phyloP scores from a whole-genome alignment of 2,113 vertebrate species.

The Murina feae region DNA sequence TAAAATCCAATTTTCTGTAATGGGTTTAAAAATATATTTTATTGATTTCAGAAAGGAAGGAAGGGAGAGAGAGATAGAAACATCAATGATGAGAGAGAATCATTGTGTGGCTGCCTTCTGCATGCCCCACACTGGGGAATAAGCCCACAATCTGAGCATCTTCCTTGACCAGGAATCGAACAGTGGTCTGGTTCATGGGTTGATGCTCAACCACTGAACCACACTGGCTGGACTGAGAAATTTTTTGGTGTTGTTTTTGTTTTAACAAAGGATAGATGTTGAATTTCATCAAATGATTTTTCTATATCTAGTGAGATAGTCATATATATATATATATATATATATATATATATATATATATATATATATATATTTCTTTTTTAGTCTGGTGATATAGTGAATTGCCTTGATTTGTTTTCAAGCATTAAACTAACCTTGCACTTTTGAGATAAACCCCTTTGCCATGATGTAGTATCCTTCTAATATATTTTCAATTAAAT shows the following conservation, averaged over 20 bases:
- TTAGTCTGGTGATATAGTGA: neutral
- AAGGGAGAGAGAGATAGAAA: too few species aligned
- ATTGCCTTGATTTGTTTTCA: neutral
- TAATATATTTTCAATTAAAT: neutral
- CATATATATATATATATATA: neutral
- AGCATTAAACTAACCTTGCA: neutral
- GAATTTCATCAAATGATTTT: neutral
- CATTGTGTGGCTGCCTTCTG: too few species aligned
- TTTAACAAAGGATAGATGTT: neutral
- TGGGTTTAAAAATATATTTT: too few species aligned
- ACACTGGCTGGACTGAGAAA: too few species aligned
- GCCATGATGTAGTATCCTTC: neutral
- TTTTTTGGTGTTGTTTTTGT: neutral
- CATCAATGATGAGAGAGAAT: too few species aligned
- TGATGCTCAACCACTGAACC: too few species aligned
- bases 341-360: neutral
- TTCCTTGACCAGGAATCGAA: too few species aligned
- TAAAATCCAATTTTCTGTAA: too few species aligned
- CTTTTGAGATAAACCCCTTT: neutral
- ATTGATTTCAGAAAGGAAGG: too few species aligned
- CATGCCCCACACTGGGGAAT: too few species aligned
- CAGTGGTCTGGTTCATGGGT: too few species aligned
- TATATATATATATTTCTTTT: neutral
- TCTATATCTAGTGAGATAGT: neutral
- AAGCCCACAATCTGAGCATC: too few species aligned